phyloP scores from a whole-genome alignment of 2,113 vertebrate genomes.

The Mionectes macconnelli region DNA sequence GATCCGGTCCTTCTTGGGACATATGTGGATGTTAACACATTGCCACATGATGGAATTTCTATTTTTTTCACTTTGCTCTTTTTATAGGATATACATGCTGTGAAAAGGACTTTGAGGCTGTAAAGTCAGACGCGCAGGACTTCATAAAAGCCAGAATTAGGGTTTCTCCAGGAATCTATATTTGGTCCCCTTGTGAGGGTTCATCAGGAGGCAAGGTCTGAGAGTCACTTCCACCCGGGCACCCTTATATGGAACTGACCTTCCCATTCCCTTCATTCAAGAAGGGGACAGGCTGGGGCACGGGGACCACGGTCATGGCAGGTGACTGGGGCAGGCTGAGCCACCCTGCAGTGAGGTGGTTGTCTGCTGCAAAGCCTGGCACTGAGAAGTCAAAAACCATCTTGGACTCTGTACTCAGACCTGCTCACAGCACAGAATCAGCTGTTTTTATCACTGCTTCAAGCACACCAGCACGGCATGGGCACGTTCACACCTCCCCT shows the following conservation, averaged over 20 bases:
- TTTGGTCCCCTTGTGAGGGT: neutral
- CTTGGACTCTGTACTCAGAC: neutral
- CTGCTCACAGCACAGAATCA: neutral
- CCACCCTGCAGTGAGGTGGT: neutral
- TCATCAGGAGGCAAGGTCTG: neutral
- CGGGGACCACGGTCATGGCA: neutral
- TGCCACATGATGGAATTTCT: conserved; percentile 55
- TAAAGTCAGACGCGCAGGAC: conserved; percentile 24
- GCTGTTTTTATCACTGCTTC: neutral
- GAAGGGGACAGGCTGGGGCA: neutral
- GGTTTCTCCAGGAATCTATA: neutral
- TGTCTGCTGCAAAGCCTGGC: neutral
- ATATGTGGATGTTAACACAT: conserved; percentile 65
- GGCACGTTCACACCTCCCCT: neutral
- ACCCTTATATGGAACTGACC: neutral
- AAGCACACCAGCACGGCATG: neutral
- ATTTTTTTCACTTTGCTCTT: conserved; percentile 63
- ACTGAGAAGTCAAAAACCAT: neutral
- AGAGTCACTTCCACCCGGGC: neutral
- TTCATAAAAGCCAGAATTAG: neutral
- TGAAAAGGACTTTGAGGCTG: conserved; percentile 17
- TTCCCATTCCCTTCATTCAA: neutral
- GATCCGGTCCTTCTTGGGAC: conserved; percentile 60
- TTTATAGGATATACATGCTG: conserved; percentile 38
- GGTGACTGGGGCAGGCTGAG: neutral